These are phyloP conservation scores for Aspidapion aeneum DNA, from an alignment of 2,888 invertebrate genomes.

Conservation along the genomic window DNA sequence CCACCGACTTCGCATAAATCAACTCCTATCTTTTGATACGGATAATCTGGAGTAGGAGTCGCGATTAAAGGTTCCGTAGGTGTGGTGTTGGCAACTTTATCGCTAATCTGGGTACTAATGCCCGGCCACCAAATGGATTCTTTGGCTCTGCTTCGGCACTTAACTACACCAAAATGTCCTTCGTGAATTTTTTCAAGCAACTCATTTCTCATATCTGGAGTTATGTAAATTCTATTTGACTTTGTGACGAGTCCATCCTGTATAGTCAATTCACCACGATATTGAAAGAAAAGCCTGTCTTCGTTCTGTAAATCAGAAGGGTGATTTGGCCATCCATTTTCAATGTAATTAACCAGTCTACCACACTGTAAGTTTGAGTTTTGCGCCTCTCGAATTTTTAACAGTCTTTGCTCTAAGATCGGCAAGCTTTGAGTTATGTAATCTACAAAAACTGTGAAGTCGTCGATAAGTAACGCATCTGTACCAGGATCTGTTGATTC, in stretches of 20 bases:
- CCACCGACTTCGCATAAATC: slow-evolving; percentile 1
- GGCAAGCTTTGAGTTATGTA: no score
- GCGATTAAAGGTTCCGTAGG: neutral
- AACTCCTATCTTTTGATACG: slow-evolving; percentile 5
- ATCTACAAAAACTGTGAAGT: no score
- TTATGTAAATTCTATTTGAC: neutral
- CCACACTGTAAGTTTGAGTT: no score
- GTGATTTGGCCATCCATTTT: no score
- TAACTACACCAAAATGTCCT: neutral
- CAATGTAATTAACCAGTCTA: no score
- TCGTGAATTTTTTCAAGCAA: neutral
- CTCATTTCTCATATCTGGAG: neutral
- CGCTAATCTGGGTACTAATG: neutral
- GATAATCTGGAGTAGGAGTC: no score
- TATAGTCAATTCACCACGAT: neutral
- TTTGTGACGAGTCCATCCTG: neutral
- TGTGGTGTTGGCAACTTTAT: neutral
- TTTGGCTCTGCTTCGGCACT: neutral
- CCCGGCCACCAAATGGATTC: neutral
- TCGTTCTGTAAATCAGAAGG: no score
- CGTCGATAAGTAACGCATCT: neutral
- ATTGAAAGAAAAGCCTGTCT: slow-evolving; percentile 6
- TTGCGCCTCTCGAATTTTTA: no score
- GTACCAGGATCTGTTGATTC: neutral
- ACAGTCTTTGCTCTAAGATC: no score